phyloP scores from a whole-genome alignment of 2,888 invertebrate genomes.

The Anagyrus pseudococci region DNA sequence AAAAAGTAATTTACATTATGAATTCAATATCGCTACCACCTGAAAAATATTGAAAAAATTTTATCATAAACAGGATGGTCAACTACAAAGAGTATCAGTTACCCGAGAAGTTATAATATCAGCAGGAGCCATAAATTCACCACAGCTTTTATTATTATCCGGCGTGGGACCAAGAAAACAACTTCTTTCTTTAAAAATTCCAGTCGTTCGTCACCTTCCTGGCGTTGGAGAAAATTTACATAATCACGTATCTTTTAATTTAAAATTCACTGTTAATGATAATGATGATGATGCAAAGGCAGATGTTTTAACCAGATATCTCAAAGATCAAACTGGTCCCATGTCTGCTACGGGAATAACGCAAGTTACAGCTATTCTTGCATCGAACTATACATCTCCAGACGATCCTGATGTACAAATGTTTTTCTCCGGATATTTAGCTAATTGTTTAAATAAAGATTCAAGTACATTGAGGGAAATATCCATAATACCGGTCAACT shows the following conservation, averaged over 20 bases:
- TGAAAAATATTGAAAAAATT: slow-evolving; percentile 1
- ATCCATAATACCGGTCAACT: slow-evolving; percentile 67
- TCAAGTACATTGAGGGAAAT: slow-evolving; percentile 40
- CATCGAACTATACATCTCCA: slow-evolving; percentile 67
- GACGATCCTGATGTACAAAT: slow-evolving; percentile 72
- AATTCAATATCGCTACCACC: background rate
- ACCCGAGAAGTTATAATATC: slow-evolving; percentile 66
- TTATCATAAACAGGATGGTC: slow-evolving; percentile 41
- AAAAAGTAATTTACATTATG: background rate
- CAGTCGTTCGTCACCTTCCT: slow-evolving; percentile 67
- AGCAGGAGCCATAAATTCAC: slow-evolving; percentile 71
- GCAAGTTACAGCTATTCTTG: slow-evolving; percentile 71
- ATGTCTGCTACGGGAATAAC: slow-evolving; percentile 71
- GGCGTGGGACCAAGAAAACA: slow-evolving; percentile 72
- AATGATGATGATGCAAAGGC: slow-evolving; percentile 47
- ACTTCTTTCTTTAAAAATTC: slow-evolving; percentile 66
- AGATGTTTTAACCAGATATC: slow-evolving; percentile 54
- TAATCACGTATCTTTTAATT: slow-evolving; percentile 70
- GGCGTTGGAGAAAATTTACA: slow-evolving; percentile 75
- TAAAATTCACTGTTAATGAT: slow-evolving; percentile 66
- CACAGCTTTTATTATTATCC: slow-evolving; percentile 72
- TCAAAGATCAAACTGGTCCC: slow-evolving; percentile 67
- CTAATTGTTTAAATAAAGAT: slow-evolving; percentile 63
- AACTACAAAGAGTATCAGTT: slow-evolving; percentile 35
- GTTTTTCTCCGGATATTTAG: slow-evolving; percentile 71